Percentiles rank a stretch among this genome's conserved stretches.
phyloP scores from a whole-genome alignment of 2,888 invertebrate species.

The Herminia tarsipennalis region DNA sequence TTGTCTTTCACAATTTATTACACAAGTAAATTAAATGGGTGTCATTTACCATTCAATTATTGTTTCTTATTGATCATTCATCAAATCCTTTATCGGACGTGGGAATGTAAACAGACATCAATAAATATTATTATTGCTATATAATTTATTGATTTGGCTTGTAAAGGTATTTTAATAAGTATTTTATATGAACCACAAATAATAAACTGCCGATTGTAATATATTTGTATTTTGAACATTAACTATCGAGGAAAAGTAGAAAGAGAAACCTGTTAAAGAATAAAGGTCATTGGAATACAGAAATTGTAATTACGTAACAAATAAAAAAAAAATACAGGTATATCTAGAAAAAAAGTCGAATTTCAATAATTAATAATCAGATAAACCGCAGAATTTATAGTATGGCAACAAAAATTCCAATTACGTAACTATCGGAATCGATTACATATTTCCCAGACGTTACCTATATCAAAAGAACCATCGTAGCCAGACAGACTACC shows the following conservation, averaged over 20 bases:
- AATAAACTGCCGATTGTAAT: slow-evolving; percentile 18
- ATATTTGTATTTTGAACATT: too few species aligned
- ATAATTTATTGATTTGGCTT: slow-evolving; percentile 33
- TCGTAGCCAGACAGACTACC: slow-evolving; percentile 25
- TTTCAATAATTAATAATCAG: neutral
- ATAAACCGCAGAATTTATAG: neutral
- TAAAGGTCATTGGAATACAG: slow-evolving; percentile 11
- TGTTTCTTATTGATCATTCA: slow-evolving; percentile 29
- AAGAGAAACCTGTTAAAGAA: too few species aligned
- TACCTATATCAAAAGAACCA: slow-evolving; percentile 29
- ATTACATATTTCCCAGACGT: slow-evolving; percentile 34
- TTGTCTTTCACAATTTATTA: too few species aligned
- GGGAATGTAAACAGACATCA: slow-evolving; percentile 22
- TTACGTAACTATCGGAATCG: slow-evolving; percentile 18
- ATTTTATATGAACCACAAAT: slow-evolving; percentile 2
- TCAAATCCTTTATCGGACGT: slow-evolving; percentile 27
- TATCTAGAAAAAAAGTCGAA: neutral
- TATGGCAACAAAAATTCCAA: slow-evolving; percentile 3
- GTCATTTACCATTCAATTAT: too few species aligned
- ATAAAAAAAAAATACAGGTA: too few species aligned
- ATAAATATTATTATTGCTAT: slow-evolving; percentile 24
- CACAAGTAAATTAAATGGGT: too few species aligned
- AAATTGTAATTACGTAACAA: slow-evolving; percentile 11
- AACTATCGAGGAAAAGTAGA: too few species aligned
- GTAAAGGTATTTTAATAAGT: slow-evolving; percentile 9